Percentiles rank a stretch among this genome's conserved stretches.
phyloP scores from a whole-genome alignment of 2,888 invertebrate species.

The Spilarctia lutea region DNA sequence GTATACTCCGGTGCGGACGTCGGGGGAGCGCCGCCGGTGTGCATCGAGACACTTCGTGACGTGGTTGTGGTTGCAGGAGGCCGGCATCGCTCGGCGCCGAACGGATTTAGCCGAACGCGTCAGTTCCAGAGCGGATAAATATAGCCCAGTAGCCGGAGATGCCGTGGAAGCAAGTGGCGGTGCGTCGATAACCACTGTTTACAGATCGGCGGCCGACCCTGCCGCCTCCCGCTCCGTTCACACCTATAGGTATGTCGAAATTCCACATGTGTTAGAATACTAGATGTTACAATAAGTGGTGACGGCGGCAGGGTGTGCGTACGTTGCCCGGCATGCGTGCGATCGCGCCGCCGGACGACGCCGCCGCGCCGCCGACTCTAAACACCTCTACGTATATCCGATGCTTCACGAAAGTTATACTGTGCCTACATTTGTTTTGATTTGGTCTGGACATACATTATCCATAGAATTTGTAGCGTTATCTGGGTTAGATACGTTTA shows the following conservation, averaged over 20 bases:
- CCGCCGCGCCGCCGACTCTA: constrained; percentile 27
- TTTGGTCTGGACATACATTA: constrained; percentile 56
- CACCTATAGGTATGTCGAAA: constrained; percentile 80
- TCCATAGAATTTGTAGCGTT: constrained; percentile 38
- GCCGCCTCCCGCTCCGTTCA: constrained; percentile 79
- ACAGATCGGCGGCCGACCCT: constrained; percentile 84
- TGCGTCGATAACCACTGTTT: constrained; percentile 84
- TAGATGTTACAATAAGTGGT: constrained; percentile 68
- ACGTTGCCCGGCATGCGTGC: constrained; percentile 31
- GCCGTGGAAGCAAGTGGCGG: constrained; percentile 82
- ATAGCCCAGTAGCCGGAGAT: constrained; percentile 82
- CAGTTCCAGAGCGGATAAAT: constrained; percentile 84
- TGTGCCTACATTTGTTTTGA: constrained; percentile 56
- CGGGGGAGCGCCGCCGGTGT: constrained; percentile 59
- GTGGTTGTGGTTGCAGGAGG: constrained; percentile 85
- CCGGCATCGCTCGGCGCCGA: constrained; percentile 81
- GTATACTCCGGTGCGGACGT: constrained; percentile 60
- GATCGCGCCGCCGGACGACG: constrained; percentile 27
- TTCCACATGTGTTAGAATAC: constrained; percentile 66
- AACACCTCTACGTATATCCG: constrained; percentile 24
- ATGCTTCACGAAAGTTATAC: constrained; percentile 53
- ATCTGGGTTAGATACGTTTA: constrained; percentile 17
- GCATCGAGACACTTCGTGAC: constrained; percentile 75
- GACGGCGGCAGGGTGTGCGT: constrained; percentile 55
- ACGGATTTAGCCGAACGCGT: constrained; percentile 83